Base-by-base conservation (phyloP, 2,113 vertebrate genomes). In the Halcyon senegalensis region DNA sequence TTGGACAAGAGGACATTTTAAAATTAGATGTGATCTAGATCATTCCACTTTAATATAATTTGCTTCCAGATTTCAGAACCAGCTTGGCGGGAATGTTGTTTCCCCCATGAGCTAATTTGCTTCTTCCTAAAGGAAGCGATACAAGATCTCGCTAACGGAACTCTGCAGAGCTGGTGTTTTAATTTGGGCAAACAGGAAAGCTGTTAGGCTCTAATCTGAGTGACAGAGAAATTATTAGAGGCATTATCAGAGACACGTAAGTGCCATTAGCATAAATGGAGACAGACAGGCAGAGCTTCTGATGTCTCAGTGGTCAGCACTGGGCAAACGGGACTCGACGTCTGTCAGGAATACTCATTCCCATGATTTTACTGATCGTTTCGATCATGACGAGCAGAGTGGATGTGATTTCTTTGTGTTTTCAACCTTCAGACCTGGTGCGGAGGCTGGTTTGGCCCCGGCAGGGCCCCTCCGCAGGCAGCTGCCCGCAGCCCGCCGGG, bases 361-460 rank as follows among this genome's bases (percentile, higher is more conserved):
- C 67, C 4, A 1, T 58, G 51, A 6, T 24, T 75, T 56, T 37
- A 51, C 23, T 5, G 33, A 12, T 56, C 2, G 1, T 21, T 50
- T 13, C 6, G 39, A 55, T 18, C 5, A 5, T 0, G 27, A 2
- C 0, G 4, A 72, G 86, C 20, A 7, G n/a, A 48, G 28, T 7
- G n/a, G n/a, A 12, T 4, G 25, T 4, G 31, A 19, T 48, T 51
- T 21, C 20, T 59, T 56, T 55, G 30, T 12, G 6, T 44, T 43
- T 51, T 24, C 60, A 56, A 19, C 7, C 7, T 30, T 4, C 13
- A 48, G 59, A 5, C 3, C 64, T 39, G 35, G 31, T 37, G 33
- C 1, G 1, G 50, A 28, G 56, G 35, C 53, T 55, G 1, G 0
- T 41, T 30, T 2, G 3, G 41, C 28, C 39, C 46, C 1, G 3